phyloP scores from a whole-genome alignment of 2,888 invertebrate genomes.

The Tipula helvola region DNA sequence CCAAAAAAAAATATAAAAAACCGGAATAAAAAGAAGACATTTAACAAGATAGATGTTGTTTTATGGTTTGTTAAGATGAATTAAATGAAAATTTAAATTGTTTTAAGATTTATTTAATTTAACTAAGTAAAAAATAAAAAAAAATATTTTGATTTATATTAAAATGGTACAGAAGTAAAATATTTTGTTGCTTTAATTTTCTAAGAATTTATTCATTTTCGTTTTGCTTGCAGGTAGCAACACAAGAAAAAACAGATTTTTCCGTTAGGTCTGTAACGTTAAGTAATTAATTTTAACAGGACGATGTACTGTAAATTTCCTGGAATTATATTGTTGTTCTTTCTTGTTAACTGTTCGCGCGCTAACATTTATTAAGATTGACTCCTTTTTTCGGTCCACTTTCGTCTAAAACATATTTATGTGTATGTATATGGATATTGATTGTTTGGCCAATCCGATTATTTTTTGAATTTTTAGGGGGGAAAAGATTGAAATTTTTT shows the following conservation, averaged over 20 bases:
- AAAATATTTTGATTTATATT: neutral
- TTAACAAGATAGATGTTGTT: neutral
- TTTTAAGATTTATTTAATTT: conserved; percentile 4
- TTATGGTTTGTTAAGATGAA: neutral
- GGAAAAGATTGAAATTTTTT: too few relatives aligned
- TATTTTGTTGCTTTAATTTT: neutral
- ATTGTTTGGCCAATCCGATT: too few relatives aligned
- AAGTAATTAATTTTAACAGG: neutral
- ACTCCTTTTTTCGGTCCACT: neutral
- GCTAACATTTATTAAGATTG: neutral
- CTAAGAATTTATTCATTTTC: neutral
- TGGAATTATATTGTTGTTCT: neutral
- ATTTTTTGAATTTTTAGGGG: too few relatives aligned
- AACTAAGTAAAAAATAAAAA: neutral
- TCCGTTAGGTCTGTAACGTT: neutral
- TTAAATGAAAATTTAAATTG: neutral
- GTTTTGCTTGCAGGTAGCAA: neutral
- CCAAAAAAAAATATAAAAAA: neutral
- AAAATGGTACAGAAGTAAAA: neutral
- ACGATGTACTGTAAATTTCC: neutral
- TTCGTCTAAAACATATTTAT: too few relatives aligned
- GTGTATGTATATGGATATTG: too few relatives aligned
- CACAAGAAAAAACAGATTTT: neutral
- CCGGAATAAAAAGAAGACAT: neutral
- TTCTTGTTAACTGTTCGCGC: neutral